These are phyloP conservation scores for Lasioglossum baleicum DNA, from an alignment of 1,140 invertebrate genomes.

Conservation along the genomic window DNA sequence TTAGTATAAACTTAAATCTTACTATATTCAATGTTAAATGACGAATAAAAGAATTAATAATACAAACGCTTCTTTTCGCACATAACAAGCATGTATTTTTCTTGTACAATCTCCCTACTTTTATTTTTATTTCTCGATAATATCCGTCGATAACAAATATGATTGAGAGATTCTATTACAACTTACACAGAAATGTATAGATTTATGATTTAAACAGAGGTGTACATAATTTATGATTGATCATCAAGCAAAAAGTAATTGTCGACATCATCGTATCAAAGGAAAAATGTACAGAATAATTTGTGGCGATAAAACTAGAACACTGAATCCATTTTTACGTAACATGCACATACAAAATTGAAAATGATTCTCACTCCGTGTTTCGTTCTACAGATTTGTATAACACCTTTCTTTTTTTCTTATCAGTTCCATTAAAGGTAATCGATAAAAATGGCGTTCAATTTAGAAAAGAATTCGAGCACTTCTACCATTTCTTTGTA, in stretches of 20 bases:
- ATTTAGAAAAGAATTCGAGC: background rate
- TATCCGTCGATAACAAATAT: slow-evolving; percentile 32
- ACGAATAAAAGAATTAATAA: slow-evolving; percentile 34
- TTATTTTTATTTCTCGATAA: slow-evolving; percentile 27
- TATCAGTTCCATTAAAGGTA: background rate
- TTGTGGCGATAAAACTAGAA: background rate
- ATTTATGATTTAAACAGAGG: slow-evolving; percentile 22
- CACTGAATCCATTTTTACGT: background rate
- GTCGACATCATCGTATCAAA: background rate
- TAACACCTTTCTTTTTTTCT: background rate
- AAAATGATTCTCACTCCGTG: background rate
- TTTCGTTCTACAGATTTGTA: background rate
- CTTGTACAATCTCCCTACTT: slow-evolving; percentile 22
- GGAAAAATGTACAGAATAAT: background rate
- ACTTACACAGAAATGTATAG: slow-evolving; percentile 4
- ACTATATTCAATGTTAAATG: slow-evolving; percentile 14
- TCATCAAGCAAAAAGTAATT: background rate
- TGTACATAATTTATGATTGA: slow-evolving; percentile 10
- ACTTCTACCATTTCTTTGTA: background rate
- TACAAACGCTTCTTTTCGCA: slow-evolving; percentile 18
- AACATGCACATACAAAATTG: background rate
- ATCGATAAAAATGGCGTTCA: background rate
- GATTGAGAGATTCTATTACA: slow-evolving; percentile 25
- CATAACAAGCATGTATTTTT: slow-evolving; percentile 40
- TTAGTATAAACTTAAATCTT: slow-evolving; percentile 13